Conservation (phyloP, 2,797 vertebrate genomes). For the Chaunax sp. region DNA sequence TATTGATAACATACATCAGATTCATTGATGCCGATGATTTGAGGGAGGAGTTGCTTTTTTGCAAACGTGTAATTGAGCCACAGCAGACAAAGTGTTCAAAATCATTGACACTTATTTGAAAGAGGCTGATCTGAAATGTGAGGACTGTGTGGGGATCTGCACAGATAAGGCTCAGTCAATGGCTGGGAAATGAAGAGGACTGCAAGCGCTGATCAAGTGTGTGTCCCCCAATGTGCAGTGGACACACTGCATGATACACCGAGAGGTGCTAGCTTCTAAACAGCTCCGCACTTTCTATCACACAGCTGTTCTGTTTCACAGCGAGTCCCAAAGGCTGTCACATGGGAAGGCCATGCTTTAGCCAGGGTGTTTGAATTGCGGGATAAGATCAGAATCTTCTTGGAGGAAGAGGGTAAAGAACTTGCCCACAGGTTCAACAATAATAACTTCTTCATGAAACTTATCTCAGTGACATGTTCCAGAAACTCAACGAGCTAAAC, state of each 20-base stretch:
- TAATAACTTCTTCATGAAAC: slow-evolving; percentile 33
- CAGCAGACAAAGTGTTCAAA: background rate
- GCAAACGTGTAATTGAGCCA: background rate
- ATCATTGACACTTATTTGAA: background rate
- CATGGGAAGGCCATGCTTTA: too few relatives aligned
- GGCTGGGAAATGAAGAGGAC: background rate
- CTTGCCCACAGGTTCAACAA: background rate
- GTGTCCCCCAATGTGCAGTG: too few relatives aligned
- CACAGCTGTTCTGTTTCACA: too few relatives aligned
- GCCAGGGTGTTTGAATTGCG: background rate
- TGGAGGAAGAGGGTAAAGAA: background rate
- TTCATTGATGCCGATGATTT: too few relatives aligned
- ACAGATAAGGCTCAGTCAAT: background rate
- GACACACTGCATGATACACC: too few relatives aligned
- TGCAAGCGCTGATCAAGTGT: too few relatives aligned
- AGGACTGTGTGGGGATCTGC: background rate
- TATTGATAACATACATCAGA: background rate
- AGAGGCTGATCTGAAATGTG: background rate
- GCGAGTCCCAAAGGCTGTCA: too few relatives aligned
- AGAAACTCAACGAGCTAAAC: slow-evolving; percentile 37
- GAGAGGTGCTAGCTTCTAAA: too few relatives aligned
- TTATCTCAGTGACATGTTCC: slow-evolving; percentile 44
- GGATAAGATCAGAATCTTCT: background rate
- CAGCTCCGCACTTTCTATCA: too few relatives aligned
- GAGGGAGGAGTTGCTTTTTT: background rate